These are phyloP conservation scores for Polydrusus tereticollis DNA, from an alignment of 2,888 invertebrate genomes.

Conservation along the genomic window DNA sequence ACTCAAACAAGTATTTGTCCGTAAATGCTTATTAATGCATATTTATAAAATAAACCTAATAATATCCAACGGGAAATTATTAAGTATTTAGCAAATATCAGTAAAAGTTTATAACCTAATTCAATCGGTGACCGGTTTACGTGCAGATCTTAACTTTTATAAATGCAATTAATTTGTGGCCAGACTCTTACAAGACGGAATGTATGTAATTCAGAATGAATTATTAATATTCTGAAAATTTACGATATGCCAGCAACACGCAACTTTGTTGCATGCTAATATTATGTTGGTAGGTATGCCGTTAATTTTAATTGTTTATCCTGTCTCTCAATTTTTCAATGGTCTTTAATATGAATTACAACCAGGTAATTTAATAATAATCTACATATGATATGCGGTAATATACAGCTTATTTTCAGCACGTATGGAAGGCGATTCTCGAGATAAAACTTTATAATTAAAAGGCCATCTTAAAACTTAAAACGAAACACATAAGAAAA, in stretches of 20 bases:
- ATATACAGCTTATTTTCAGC: no score
- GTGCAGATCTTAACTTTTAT: background rate
- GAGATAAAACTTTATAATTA: no score
- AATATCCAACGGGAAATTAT: background rate
- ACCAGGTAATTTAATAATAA: background rate
- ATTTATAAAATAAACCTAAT: no score
- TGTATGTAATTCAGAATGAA: background rate
- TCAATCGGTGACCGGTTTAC: slow-evolving; percentile 13
- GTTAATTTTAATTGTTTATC: background rate
- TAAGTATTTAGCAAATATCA: background rate
- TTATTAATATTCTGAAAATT: background rate
- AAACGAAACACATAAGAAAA: no score
- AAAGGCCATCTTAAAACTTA: no score
- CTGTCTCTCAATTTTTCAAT: background rate
- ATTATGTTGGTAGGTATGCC: background rate
- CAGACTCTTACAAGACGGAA: background rate
- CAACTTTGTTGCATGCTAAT: slow-evolving; percentile 18
- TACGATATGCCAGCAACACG: slow-evolving; percentile 1
- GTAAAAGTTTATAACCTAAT: background rate
- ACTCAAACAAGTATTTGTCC: no score
- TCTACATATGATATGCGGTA: no score
- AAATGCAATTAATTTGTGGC: background rate
- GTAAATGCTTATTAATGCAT: no score
- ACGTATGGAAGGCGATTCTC: no score
- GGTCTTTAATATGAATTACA: background rate